Evolutionary conservation across 2,888 invertebrate species (phyloP), one percentile per base, ranked within the genome.

Genomic region (Cyaniris semiargus): DNA sequence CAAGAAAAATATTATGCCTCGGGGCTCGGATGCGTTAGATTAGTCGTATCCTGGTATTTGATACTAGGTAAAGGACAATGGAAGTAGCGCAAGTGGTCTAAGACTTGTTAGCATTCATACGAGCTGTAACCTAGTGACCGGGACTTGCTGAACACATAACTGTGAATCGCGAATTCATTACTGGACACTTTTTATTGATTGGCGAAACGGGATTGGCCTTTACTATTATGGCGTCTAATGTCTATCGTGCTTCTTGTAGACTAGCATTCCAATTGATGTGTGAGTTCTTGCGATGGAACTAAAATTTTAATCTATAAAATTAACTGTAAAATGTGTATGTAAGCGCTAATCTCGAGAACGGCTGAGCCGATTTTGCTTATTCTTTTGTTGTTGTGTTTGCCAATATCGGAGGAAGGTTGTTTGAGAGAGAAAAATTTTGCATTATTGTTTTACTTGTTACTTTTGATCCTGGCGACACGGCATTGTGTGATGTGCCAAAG

Each of bases 41-140:
- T 15, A 31, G 66, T 31, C 27, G 66, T 31, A 66, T 66, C 66
- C 66, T 66, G 66, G 66, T 66, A 15, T 66, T 66, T 66, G 66
- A 66, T 27, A 66, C 27, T 66, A 66, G 66, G 66, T 27, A 66
- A 31, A 66, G 66, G 66, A 66, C 66, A 27, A 66, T 66, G 27
- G 31, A 60, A 23, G 27, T 66, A 66, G 27, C 27, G 66, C 27
- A 66, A 66, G 27, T 66, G 66, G 66, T 31, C 66, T 18, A 66
- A 23, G 27, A 18, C 66, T 15, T 66, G 66, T 66, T 66, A 66
- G 66, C 66, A 66, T 66, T 66, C 66, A 66, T 66, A 66, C 66
- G 13, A 27, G 66, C 31, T 66, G 66, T 31, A 66, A 66, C 66
- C 66, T 15, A 66, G 66, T 66, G 60, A 23, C 60, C 60, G 66